Evolutionary conservation across 2,113 vertebrate species (phyloP), one percentile per base, ranked within the genome.

Genomic region (Bettongia penicillata): DNA sequence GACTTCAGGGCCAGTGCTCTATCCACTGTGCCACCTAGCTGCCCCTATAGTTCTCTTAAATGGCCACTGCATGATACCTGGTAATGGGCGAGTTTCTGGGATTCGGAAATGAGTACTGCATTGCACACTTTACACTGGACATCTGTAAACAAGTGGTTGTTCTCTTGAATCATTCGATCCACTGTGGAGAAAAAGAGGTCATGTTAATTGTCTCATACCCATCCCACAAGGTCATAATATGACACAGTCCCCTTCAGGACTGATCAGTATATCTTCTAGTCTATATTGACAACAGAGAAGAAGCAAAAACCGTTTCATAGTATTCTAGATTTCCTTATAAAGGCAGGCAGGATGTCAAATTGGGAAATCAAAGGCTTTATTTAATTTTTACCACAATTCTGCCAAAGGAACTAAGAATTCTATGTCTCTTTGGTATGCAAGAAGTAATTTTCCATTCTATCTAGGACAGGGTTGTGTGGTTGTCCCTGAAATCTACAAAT

Each of bases 41-140:
- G 48, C 48, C 48, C 48, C 48, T 48, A 48, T 48, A 48, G 48
- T 52, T 90, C 19, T 90, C 9, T 90, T 96, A 89, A 91, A 53
- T 52, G 51, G 31, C 6, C 2, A 49, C 25, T 84, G 90, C 98
- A 84, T 23, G 19, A 97, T 98, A 99, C 99, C 99, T 99, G 99
- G 98, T 99, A 99, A 98, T 99, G 99, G 91, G 99, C 99, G 97
- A 99, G 99, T 97, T 99, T 99, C 98, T 99, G 99, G 61, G 99
- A 99, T 97, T 99, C 99, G 1, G 99, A 99, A 98, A 99, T 99
- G 90, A 99, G 99, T 98, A 99, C 98, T 93, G 99, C 99, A 49
- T 99, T 99, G 98, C 99, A 99, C 96, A 99, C 99, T 98, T 99
- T 99, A 98, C 99, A 99, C 96, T 99, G 99, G 37, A 99, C 98